Percentiles rank a stretch among this genome's conserved stretches.
These are phyloP conservation scores for Clupea harengus DNA, from an alignment of 2,113 vertebrate genomes.

Conservation along the genomic window DNA sequence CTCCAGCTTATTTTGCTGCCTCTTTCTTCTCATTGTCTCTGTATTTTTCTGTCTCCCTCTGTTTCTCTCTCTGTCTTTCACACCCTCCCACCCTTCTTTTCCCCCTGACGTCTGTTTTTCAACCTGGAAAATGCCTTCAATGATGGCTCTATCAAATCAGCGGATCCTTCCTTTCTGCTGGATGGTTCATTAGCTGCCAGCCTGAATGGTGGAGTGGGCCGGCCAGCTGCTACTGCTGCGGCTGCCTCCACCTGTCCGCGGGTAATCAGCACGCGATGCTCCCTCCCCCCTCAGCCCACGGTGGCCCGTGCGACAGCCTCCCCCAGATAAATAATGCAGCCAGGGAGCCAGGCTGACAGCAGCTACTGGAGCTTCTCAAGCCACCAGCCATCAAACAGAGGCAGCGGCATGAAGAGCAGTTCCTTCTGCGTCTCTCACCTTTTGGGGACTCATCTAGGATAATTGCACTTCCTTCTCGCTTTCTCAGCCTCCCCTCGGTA, in stretches of 20 bases:
- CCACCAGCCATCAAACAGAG: neutral
- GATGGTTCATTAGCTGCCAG: neutral
- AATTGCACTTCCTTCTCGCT: neutral
- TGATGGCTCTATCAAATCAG: neutral
- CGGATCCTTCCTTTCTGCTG: neutral
- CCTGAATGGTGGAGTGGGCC: neutral
- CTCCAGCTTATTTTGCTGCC: neutral
- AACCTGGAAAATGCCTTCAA: neutral
- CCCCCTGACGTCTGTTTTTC: neutral
- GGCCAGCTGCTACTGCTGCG: neutral
- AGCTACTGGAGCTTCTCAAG: neutral
- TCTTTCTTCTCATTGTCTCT: neutral
- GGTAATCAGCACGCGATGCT: neutral
- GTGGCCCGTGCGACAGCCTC: neutral
- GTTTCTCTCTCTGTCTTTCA: neutral
- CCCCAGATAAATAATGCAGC: slow-evolving; percentile 15
- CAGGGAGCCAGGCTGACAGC: neutral
- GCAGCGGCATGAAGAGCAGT: neutral
- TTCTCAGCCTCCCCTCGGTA: neutral
- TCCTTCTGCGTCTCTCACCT: neutral
- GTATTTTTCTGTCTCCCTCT: neutral
- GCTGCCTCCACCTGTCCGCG: neutral
- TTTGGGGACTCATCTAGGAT: neutral
- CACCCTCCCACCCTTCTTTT: neutral
- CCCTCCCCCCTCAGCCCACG: neutral